These are phyloP conservation scores for Otolemur crassicaudatus DNA, from an alignment of 2,797 vertebrate species.

Conservation along the genomic window DNA sequence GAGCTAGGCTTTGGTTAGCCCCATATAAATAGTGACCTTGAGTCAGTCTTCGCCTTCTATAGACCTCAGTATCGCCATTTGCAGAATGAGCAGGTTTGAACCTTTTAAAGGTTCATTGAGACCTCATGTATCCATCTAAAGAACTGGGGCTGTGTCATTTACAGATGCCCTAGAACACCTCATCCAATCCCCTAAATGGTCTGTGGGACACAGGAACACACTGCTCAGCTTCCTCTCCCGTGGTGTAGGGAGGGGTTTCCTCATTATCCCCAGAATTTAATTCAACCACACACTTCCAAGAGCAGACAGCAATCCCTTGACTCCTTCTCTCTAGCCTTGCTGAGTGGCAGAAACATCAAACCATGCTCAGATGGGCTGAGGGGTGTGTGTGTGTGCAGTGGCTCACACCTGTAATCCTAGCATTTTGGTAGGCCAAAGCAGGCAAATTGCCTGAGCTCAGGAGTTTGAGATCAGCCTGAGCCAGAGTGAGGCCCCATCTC, in stretches of 20 bases:
- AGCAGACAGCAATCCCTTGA: not conserved
- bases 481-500: too few species aligned
- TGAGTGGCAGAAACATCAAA: not conserved
- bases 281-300: not conserved
- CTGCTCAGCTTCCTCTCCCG: not conserved
- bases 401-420: too few species aligned
- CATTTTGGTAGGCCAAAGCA: too few species aligned
- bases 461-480: too few species aligned
- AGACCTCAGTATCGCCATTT: not conserved
- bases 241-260: not conserved
- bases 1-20: not conserved
- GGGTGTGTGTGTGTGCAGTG: too few species aligned
- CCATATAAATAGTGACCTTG: not conserved
- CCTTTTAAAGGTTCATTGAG: slow-evolving; percentile 2
- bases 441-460: too few species aligned
- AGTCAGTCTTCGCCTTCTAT: not conserved
- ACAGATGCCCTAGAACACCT: not conserved
- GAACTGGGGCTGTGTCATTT: not conserved
- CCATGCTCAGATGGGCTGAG: too few species aligned
- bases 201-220: not conserved
- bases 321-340: not conserved
- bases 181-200: not conserved
- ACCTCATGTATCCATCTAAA: not conserved
- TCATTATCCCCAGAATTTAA: not conserved
- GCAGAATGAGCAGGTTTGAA: not conserved